Conservation (phyloP, 2,888 invertebrate genomes). For the Flabesymbios commensalis region DNA sequence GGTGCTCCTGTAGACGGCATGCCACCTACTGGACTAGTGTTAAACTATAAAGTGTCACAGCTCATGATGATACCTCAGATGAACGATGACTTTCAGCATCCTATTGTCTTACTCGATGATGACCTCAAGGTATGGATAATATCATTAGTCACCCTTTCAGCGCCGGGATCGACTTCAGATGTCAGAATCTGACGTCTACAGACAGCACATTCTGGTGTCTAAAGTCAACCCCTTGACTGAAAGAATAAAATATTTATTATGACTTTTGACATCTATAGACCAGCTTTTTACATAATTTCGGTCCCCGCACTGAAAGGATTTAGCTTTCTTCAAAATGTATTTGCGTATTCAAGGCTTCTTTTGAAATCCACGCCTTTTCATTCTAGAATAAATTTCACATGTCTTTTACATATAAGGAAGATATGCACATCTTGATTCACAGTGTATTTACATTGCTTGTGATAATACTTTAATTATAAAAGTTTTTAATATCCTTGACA, state of each 20-base stretch:
- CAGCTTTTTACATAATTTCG: neutral
- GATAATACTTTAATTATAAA: too few relatives aligned
- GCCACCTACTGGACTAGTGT: slow-evolving; percentile 37
- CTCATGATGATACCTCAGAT: slow-evolving; percentile 71
- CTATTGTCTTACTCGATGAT: slow-evolving; percentile 72
- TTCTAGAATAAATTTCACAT: too few relatives aligned
- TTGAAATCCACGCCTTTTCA: too few relatives aligned
- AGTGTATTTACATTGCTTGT: too few relatives aligned
- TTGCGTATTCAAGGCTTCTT: neutral
- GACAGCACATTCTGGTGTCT: too few relatives aligned
- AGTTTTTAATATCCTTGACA: too few relatives aligned
- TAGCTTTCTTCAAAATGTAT: neutral
- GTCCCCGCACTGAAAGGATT: neutral
- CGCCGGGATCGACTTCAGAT: too few relatives aligned
- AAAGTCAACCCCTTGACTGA: too few relatives aligned
- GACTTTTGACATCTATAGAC: neutral
- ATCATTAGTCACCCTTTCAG: neutral
- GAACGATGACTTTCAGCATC: slow-evolving; percentile 74
- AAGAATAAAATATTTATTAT: too few relatives aligned
- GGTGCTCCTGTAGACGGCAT: slow-evolving; percentile 66
- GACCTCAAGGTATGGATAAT: slow-evolving; percentile 31
- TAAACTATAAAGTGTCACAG: slow-evolving; percentile 72
- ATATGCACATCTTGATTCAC: too few relatives aligned
- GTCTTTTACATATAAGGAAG: too few relatives aligned
- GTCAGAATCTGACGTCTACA: too few relatives aligned